Evolutionary conservation across 2,113 vertebrate species (phyloP).

Genomic region (Cyphomyrus discorhynchus): DNA sequence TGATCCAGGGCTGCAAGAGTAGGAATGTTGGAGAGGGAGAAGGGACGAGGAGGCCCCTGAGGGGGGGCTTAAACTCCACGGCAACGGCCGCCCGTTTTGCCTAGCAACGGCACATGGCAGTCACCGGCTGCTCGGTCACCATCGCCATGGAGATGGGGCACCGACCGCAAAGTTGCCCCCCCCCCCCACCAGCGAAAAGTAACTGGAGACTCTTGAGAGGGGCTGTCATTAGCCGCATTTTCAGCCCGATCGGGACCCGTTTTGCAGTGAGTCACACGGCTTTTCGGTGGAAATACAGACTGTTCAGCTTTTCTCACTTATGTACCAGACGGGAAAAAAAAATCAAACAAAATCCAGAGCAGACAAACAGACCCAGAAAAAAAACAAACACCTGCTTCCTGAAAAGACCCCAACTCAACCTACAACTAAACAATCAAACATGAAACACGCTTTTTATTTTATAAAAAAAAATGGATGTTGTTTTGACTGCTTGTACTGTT

Average conservation of each 20-base stretch:
- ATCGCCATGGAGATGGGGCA: slow-evolving; percentile 47
- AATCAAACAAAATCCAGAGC: background rate
- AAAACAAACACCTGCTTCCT: background rate
- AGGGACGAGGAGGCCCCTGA: too few species aligned
- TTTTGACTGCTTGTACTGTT: background rate
- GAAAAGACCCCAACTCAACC: background rate
- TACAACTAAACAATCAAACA: background rate
- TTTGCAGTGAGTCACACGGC: background rate
- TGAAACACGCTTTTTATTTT: background rate
- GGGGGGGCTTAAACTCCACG: background rate
- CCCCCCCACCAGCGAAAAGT: slow-evolving; percentile 5
- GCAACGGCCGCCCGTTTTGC: slow-evolving; percentile 12
- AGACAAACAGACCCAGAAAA: background rate
- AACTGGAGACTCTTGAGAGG: slow-evolving; percentile 24
- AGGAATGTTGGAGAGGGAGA: background rate
- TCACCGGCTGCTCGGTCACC: slow-evolving; percentile 23
- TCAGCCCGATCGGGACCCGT: background rate
- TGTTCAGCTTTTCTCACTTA: background rate
- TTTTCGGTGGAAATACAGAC: background rate
- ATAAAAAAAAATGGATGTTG: background rate
- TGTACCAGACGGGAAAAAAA: background rate
- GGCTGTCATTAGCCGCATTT: background rate
- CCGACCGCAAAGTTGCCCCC: slow-evolving; percentile 32
- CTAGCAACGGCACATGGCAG: slow-evolving; percentile 38
- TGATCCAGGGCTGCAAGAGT: too few species aligned